Conservation (phyloP, 2,888 invertebrate genomes). For the Hirtodrosophila confusa region DNA sequence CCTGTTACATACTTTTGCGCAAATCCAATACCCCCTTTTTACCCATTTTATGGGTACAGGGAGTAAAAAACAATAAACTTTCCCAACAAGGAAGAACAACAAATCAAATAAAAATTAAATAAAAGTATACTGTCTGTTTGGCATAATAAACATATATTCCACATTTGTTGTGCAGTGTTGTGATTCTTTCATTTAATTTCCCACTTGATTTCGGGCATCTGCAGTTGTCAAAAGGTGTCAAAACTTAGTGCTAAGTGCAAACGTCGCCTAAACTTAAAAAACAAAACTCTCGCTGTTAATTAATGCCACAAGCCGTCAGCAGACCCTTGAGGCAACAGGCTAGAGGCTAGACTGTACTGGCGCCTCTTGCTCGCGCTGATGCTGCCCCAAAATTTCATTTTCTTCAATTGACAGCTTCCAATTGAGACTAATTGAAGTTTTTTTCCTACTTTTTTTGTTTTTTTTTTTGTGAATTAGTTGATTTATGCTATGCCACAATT, state of each 20-base stretch:
- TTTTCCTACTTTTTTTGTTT: conserved; percentile 28
- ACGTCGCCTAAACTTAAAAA: conserved; percentile 12
- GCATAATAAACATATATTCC: no score
- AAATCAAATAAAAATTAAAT: no score
- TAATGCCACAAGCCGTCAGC: conserved; percentile 53
- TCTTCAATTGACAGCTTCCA: conserved; percentile 73
- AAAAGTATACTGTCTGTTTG: no score
- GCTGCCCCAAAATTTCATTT: conserved; percentile 31
- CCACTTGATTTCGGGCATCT: background rate
- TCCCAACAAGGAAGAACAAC: no score
- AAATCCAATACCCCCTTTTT: no score
- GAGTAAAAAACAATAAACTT: no score
- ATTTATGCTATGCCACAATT: conserved; percentile 74
- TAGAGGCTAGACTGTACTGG: conserved; percentile 27
- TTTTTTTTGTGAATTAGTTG: conserved; percentile 69
- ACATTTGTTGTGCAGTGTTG: no score
- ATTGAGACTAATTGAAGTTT: conserved; percentile 82
- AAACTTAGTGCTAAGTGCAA: conserved; percentile 57
- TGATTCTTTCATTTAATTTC: no score
- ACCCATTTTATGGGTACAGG: no score
- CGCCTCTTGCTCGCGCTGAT: conserved; percentile 23
- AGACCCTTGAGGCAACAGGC: conserved; percentile 25
- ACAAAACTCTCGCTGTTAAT: conserved; percentile 48
- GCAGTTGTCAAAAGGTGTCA: conserved; percentile 55
- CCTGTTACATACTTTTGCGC: no score